phyloP scores from a whole-genome alignment of 2,888 invertebrate species.

The Ecliptopera silaceata region DNA sequence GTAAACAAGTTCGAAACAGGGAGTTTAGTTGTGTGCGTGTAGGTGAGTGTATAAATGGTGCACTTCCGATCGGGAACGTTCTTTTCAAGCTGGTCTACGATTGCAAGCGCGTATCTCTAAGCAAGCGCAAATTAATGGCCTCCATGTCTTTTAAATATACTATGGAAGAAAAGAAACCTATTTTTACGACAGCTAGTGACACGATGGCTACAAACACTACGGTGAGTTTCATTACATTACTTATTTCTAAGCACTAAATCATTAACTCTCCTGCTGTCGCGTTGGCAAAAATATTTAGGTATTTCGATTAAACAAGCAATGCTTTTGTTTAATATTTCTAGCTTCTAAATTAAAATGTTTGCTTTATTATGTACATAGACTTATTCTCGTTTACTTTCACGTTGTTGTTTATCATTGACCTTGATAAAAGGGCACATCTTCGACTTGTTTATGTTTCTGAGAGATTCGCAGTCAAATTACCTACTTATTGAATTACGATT shows the following conservation, averaged over 20 bases:
- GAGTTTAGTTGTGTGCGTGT: slow-evolving; percentile 30
- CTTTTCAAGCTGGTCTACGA: slow-evolving; percentile 35
- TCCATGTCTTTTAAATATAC: slow-evolving; percentile 52
- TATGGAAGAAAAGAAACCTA: slow-evolving; percentile 57
- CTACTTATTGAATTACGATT: too few species aligned
- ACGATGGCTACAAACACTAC: slow-evolving; percentile 49
- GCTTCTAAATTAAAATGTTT: not conserved
- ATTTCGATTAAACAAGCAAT: too few species aligned
- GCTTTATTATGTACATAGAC: too few species aligned
- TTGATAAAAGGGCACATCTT: too few species aligned
- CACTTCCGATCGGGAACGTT: slow-evolving; percentile 32
- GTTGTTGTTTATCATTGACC: too few species aligned
- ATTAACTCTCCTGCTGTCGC: not conserved
- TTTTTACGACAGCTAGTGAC: slow-evolving; percentile 60
- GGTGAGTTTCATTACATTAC: slow-evolving; percentile 48
- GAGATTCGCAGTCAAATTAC: too few species aligned
- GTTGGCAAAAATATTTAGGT: slow-evolving; percentile 3
- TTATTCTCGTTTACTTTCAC: too few species aligned
- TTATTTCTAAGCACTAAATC: not conserved
- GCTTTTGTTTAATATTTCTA: not conserved
- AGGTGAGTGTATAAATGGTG: slow-evolving; percentile 52
- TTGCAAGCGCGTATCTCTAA: slow-evolving; percentile 6
- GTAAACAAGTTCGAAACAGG: slow-evolving; percentile 26
- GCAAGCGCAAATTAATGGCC: slow-evolving; percentile 40
- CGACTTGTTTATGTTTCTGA: too few species aligned